A percentile compares a stretch with the other conserved stretches of the same genome.
Evolutionary conservation across 2,113 vertebrate species (phyloP).

Genomic region (Bothrops jararaca): DNA sequence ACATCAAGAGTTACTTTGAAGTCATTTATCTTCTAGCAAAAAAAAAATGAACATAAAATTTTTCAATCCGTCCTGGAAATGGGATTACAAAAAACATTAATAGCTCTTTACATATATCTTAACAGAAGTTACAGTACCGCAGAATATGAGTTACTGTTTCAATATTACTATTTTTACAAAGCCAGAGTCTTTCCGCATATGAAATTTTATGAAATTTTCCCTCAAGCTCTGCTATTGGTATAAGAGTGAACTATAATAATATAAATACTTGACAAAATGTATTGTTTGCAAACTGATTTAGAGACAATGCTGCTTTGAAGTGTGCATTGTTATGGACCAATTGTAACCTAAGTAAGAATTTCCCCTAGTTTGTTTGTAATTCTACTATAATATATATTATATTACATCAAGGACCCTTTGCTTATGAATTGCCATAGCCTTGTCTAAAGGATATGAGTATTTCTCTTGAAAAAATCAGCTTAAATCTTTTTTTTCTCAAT

Average conservation of each 20-base stretch:
- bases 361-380: not conserved
- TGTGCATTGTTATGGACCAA: not conserved
- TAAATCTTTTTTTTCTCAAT: not conserved
- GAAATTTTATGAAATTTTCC: not conserved
- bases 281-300: not conserved
- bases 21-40: not conserved
- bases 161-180: not conserved
- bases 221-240: not conserved
- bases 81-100: not conserved
- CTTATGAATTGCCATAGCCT: not conserved
- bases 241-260: not conserved
- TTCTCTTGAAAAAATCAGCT: not conserved
- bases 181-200: not conserved
- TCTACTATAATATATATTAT: not conserved
- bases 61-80: not conserved
- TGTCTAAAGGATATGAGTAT: not conserved
- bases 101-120: not conserved
- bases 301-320: not conserved
- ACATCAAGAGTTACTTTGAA: not conserved
- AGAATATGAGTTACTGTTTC: not conserved
- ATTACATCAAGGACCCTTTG: not conserved
- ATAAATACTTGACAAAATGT: not conserved
- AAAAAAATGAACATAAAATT: not conserved
- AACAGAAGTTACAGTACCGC: not conserved
- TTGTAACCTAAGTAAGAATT: not conserved